These are phyloP conservation scores for Phymanthus crucifer DNA, from an alignment of 92 coral and sea anemone genomes.

Conservation along the genomic window DNA sequence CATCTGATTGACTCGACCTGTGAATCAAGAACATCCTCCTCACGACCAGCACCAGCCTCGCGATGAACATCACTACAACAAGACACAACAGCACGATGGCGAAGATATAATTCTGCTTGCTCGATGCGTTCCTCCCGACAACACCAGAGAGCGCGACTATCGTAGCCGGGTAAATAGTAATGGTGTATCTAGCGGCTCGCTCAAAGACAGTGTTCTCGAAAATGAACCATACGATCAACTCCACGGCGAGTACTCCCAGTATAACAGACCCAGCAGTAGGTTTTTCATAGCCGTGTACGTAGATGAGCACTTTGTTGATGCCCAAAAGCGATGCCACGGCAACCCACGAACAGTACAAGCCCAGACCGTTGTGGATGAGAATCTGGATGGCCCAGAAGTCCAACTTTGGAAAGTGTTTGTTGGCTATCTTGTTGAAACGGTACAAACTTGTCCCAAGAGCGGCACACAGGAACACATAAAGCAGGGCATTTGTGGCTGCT, in stretches of 20 bases:
- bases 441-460: conserved; percentile 43
- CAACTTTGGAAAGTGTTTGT: conserved; percentile 26
- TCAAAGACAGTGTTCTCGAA: conserved; percentile 62
- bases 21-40: conserved; percentile 4
- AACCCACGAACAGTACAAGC: conserved; percentile 58
- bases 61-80: conserved; percentile 10
- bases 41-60: conserved; percentile 5
- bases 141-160: conserved; percentile 59
- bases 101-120: conserved; percentile 23
- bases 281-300: conserved; percentile 43
- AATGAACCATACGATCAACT: conserved; percentile 53
- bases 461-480: conserved; percentile 41
- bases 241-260: conserved; percentile 52
- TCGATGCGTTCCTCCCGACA: conserved; percentile 17
- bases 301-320: conserved; percentile 48
- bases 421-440: conserved; percentile 37
- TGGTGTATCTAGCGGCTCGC: conserved; percentile 42
- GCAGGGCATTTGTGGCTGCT: conserved; percentile 14
- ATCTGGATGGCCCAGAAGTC: conserved; percentile 59
- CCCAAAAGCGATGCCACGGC: conserved; percentile 59
- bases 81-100: conserved; percentile 8
- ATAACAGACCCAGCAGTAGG: conserved; percentile 44
- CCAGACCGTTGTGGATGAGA: conserved; percentile 60
- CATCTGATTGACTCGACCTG: conserved; percentile 12
- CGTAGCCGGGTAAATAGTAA: conserved; percentile 59